Evolutionary conservation across 2,113 vertebrate species (phyloP), one percentile per base, ranked within the genome.

Genomic region (Apteryx owenii): DNA sequence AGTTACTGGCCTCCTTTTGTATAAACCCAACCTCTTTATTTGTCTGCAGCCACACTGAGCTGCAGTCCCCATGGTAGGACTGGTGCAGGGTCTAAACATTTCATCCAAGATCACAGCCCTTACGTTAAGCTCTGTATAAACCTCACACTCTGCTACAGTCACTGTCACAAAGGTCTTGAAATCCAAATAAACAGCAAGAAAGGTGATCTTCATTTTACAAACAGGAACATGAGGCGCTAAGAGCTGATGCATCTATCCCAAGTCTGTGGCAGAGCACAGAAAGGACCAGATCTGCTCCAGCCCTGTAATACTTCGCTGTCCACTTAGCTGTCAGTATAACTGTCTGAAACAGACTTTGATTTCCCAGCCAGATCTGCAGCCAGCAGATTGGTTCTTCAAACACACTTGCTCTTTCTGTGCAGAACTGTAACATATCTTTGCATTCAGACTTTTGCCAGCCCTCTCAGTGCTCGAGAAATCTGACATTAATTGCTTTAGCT

Each of bases 1-100:
- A 95, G 88, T 91, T 92, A 76, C 90, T 95, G 96, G 53, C 97
- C 90, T 94, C 87, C 38, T 97, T 94, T 81, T 61, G 1, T 69
- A 46, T 26, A 81, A 85, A 81, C n/a, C 56, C 89, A 93, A 73
- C 87, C 81, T 90, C 36, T 5, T 87, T 75, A 83, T 0, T 10
- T 4, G 7, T 46, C 89, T 95, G 46, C 40, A 90, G 86, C 53
- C 93, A 53, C 2, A 1, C 23, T 44, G 79, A 81, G 31, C 82
- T 88, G 82, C 19, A 38, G 26, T 85, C 6, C 9, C 25, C 29
- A 58, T 6, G 44, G 53, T 7, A 80, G 38, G 29, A 29, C 25
- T 3, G 2, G n/a, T 19, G 23, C 5, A 76, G 53, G 16, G 65
- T 53, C 38, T 72, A 73, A 71, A 56, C 22, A 5, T 82, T 84